Conservation (phyloP, 2,888 invertebrate species). For the Augiades crinisus region DNA sequence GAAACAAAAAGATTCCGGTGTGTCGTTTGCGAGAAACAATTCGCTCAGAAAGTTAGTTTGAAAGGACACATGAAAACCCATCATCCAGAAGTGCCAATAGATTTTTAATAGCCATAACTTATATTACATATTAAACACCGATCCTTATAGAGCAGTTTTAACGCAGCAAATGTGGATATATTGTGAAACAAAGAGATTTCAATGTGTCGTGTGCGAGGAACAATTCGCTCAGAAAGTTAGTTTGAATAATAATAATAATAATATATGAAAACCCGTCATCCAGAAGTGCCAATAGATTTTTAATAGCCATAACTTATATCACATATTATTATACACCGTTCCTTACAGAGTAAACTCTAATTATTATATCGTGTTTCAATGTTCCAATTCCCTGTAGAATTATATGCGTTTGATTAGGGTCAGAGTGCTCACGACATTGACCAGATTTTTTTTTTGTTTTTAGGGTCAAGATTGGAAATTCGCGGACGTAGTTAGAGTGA, state of each 20-base stretch:
- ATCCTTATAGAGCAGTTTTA: too few relatives aligned
- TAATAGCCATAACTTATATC: background rate
- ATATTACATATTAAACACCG: too few relatives aligned
- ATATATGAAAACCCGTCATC: conserved; percentile 55
- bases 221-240: conserved; percentile 67
- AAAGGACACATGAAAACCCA: conserved; percentile 54
- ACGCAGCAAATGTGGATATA: conserved; percentile 69
- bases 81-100: conserved; percentile 46
- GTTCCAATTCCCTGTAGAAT: conserved; percentile 13
- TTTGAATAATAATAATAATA: too few relatives aligned
- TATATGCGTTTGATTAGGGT: conserved; percentile 26
- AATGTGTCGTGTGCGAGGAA: conserved; percentile 56
- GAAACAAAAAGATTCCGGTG: conserved; percentile 60
- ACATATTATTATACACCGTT: background rate
- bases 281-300: conserved; percentile 38
- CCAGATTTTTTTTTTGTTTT: conserved; percentile 75
- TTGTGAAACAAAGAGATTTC: conserved; percentile 57
- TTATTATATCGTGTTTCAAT: background rate
- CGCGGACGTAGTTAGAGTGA: conserved; percentile 62
- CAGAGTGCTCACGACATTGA: conserved; percentile 57
- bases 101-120: background rate
- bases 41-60: conserved; percentile 65
- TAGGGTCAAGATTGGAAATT: conserved; percentile 73
- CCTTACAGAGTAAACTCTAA: background rate
- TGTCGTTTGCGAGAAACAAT: conserved; percentile 56